Conservation (phyloP, 2,797 vertebrate species). For the Alfaro cultratus region DNA sequence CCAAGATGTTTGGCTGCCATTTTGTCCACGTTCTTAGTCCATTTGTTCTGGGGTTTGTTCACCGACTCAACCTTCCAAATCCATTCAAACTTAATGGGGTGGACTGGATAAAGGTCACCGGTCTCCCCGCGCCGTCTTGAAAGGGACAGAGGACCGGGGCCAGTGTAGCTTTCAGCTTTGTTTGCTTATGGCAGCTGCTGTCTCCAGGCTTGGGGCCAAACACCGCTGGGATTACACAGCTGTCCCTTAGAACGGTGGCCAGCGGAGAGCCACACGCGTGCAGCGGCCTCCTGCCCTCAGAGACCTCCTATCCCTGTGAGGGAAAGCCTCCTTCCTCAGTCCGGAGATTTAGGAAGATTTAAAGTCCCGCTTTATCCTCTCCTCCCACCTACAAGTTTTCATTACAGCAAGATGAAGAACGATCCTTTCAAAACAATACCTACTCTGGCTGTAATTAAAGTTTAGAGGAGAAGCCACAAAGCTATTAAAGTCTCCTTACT, state of each 20-base stretch:
- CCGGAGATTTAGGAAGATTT: slow-evolving; percentile 21
- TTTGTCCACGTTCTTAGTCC: slow-evolving; percentile 28
- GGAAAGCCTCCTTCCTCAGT: slow-evolving; percentile 43
- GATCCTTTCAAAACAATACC: slow-evolving; percentile 65
- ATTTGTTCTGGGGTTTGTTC: slow-evolving; percentile 29
- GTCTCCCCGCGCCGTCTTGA: slow-evolving; percentile 42
- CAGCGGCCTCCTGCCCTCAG: slow-evolving; percentile 45
- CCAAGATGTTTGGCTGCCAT: slow-evolving; percentile 9
- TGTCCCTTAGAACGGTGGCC: slow-evolving; percentile 63
- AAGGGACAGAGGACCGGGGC: slow-evolving; percentile 56
- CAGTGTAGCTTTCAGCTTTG: slow-evolving; percentile 71
- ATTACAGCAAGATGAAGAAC: slow-evolving; percentile 61
- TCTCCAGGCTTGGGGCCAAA: slow-evolving; percentile 70
- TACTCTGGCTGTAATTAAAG: slow-evolving; percentile 68
- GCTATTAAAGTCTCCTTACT: slow-evolving; percentile 58
- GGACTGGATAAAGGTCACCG: slow-evolving; percentile 42
- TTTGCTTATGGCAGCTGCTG: slow-evolving; percentile 79
- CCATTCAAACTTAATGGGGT: slow-evolving; percentile 55
- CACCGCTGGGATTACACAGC: slow-evolving; percentile 52
- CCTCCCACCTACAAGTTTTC: slow-evolving; percentile 48
- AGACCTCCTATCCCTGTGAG: slow-evolving; percentile 51
- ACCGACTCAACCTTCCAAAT: slow-evolving; percentile 30
- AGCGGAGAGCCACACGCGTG: slow-evolving; percentile 59
- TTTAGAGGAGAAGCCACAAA: slow-evolving; percentile 48
- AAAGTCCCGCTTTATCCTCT: slow-evolving; percentile 21